Conservation (phyloP, 2,797 vertebrate genomes). For the Malurus leucopterus region DNA sequence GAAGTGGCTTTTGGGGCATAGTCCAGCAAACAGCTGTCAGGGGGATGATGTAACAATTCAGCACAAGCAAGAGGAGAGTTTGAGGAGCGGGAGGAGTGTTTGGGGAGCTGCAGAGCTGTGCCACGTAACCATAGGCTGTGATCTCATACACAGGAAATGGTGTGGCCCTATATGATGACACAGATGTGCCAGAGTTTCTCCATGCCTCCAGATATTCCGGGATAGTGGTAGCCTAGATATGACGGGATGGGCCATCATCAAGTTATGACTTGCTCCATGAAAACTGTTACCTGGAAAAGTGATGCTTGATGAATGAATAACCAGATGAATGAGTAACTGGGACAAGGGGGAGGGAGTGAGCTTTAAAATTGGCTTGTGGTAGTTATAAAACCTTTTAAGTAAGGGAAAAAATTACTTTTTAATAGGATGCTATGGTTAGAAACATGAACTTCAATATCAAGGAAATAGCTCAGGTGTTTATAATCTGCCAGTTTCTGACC, state of each 20-base stretch:
- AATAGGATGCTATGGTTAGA: not conserved
- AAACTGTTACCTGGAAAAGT: not conserved
- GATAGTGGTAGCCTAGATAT: not conserved
- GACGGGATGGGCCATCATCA: not conserved
- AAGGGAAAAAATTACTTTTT: not conserved
- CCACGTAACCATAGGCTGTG: not conserved
- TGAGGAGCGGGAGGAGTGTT: not conserved
- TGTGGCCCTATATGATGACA: fast-evolving
- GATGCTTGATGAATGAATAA: not conserved
- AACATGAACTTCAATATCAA: not conserved
- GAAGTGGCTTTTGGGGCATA: not conserved
- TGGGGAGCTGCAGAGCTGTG: not conserved
- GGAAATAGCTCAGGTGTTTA: not conserved
- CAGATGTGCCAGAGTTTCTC: not conserved
- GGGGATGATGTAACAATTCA: not conserved
- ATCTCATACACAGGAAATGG: not conserved
- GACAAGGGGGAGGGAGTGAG: not conserved
- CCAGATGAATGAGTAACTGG: not conserved
- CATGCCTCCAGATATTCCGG: not conserved
- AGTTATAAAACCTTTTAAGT: not conserved
- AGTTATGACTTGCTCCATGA: not conserved
- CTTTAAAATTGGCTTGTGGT: not conserved
- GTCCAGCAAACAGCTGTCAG: not conserved
- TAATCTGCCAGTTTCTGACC: not conserved
- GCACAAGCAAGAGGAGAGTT: not conserved